A percentile compares a stretch with the other conserved stretches of the same genome.
Evolutionary conservation across 2,797 vertebrate genomes (phyloP).

Genomic region (Tragelaphus oryx): DNA sequence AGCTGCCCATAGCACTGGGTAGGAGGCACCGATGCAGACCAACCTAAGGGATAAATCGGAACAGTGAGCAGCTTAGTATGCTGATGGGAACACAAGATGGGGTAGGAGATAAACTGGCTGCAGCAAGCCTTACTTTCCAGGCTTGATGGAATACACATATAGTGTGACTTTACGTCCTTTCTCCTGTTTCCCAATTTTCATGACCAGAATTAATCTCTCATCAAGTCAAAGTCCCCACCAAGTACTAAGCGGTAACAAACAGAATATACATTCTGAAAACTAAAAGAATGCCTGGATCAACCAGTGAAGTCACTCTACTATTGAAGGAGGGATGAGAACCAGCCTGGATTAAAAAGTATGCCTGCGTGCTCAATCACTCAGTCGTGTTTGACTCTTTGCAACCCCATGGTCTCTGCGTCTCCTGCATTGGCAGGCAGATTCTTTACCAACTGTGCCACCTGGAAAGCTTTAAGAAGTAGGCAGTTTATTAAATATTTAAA

Average conservation of each 20-base stretch:
- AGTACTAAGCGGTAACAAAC: background rate
- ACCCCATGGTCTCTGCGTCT: background rate
- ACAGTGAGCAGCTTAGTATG: background rate
- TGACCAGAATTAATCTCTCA: background rate
- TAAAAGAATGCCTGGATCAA: background rate
- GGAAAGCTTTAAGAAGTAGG: background rate
- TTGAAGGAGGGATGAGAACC: background rate
- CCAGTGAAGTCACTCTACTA: background rate
- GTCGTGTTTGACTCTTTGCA: background rate
- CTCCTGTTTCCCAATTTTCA: background rate
- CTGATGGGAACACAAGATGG: background rate
- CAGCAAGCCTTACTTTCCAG: background rate
- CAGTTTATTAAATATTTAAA: background rate
- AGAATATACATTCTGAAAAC: background rate
- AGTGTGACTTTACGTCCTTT: background rate
- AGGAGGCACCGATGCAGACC: fast-evolving
- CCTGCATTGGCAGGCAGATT: background rate
- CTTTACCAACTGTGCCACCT: background rate
- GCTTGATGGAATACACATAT: too few species aligned
- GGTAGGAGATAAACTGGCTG: fast-evolving
- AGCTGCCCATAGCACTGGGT: too few species aligned
- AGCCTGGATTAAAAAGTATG: background rate
- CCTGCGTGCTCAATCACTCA: background rate
- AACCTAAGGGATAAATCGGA: fast-evolving
- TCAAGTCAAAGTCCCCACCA: background rate